Conservation (phyloP, 2,113 vertebrate species). For the Oriolus oriolus region DNA sequence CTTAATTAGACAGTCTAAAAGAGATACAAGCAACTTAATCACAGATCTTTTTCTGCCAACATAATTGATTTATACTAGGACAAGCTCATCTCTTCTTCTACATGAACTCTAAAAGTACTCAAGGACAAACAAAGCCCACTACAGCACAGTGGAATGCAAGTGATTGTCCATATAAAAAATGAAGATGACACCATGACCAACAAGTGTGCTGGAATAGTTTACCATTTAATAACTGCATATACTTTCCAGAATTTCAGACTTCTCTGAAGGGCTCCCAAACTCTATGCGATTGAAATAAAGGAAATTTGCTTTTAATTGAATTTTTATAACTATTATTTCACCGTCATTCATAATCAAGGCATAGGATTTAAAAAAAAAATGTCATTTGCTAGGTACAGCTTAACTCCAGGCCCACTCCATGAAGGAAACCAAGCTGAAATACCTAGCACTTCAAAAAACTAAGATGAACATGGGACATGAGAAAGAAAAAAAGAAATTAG, state of each 20-base stretch:
- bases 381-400: neutral
- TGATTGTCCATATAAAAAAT: neutral
- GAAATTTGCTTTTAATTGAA: neutral
- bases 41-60: conserved; percentile 35
- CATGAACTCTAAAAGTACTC: neutral
- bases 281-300: neutral
- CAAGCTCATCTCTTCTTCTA: neutral
- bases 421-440: neutral
- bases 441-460: neutral
- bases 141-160: neutral
- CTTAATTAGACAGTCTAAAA: conserved; percentile 45
- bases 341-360: neutral
- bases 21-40: conserved; percentile 31
- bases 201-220: neutral
- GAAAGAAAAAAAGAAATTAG: neutral
- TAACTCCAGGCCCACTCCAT: neutral
- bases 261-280: neutral
- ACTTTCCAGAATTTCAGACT: neutral
- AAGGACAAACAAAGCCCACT: neutral
- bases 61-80: conserved; percentile 12
- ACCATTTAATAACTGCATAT: neutral
- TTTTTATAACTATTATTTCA: neutral
- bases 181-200: neutral
- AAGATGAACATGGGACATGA: neutral
- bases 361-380: neutral